phyloP scores from a whole-genome alignment of 2,113 vertebrate genomes.

The Apteryx mantelli region DNA sequence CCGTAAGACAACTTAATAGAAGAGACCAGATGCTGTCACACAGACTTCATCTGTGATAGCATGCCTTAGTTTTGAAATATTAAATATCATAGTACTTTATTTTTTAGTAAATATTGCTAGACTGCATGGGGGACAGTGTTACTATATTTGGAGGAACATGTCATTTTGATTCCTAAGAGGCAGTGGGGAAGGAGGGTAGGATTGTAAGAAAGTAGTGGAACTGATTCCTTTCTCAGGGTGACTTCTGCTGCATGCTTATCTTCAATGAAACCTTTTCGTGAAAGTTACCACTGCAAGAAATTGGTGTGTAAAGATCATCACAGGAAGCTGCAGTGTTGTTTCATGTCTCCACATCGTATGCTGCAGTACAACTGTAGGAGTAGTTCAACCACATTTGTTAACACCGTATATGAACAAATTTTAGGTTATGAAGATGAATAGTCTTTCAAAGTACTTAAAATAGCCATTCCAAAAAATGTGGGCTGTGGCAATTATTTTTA shows the following conservation, averaged over 20 bases:
- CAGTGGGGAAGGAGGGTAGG: not conserved
- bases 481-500: no score
- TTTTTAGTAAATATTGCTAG: no score
- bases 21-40: no score
- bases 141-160: no score
- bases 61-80: no score
- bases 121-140: no score
- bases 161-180: no score
- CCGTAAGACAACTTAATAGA: no score
- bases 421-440: not conserved
- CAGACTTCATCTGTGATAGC: no score
- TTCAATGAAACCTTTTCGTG: accelerated
- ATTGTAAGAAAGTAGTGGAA: not conserved
- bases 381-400: not conserved
- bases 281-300: not conserved
- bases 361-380: not conserved
- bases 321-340: not conserved
- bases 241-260: not conserved
- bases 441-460: not conserved
- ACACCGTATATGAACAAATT: not conserved
- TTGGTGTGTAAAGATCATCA: not conserved
- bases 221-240: not conserved
- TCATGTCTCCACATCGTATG: not conserved
- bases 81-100: no score
- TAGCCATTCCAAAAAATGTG: not conserved